Conservation (phyloP, 2,113 vertebrate species). For the Falcunculus frontatus region DNA sequence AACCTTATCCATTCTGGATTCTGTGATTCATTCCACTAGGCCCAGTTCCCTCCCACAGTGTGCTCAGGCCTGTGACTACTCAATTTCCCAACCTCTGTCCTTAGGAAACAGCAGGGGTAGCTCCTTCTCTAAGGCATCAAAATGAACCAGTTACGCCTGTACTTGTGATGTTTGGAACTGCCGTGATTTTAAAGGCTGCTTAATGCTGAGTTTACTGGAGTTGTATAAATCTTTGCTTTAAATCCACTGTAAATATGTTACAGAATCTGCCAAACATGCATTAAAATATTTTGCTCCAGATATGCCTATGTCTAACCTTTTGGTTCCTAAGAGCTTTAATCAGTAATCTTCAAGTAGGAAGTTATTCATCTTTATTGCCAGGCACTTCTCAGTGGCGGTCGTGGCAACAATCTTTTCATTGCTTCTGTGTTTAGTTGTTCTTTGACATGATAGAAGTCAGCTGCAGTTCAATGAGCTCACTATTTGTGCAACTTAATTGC, state of each 20-base stretch:
- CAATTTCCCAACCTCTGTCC: background rate
- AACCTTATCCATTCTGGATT: background rate
- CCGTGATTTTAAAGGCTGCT: constrained; percentile 47
- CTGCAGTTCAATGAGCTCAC: constrained; percentile 80
- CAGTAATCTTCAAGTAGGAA: constrained; percentile 87
- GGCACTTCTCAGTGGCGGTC: constrained; percentile 89
- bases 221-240: constrained; percentile 74
- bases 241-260: constrained; percentile 71
- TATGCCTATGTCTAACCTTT: constrained; percentile 76
- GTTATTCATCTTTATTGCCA: constrained; percentile 92
- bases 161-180: background rate
- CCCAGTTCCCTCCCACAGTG: background rate
- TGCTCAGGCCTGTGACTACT: background rate
- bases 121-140: background rate
- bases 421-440: constrained; percentile 83
- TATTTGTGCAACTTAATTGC: constrained; percentile 89
- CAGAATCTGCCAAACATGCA: constrained; percentile 70
- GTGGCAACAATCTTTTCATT: constrained; percentile 78
- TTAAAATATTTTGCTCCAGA: constrained; percentile 76
- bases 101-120: background rate
- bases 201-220: constrained; percentile 63
- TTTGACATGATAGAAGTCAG: constrained; percentile 86
- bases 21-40: background rate
- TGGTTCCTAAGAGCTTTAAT: constrained; percentile 79
- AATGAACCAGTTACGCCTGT: background rate